Conservation (phyloP, 2,888 invertebrate genomes). For the Tridacna gigas region DNA sequence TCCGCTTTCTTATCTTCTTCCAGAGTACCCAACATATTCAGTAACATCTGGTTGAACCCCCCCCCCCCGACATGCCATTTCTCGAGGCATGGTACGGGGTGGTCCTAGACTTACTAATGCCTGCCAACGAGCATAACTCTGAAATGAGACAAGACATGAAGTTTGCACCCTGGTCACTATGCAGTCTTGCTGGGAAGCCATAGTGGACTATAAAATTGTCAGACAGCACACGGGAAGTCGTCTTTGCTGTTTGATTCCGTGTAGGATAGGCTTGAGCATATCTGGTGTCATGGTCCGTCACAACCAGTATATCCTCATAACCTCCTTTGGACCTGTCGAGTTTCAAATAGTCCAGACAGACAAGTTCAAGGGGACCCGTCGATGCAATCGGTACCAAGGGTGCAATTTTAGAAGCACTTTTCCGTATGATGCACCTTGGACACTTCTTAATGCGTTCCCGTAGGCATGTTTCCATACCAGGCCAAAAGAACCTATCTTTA, state of each 20-base stretch:
- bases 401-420: not conserved
- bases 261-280: not conserved
- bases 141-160: too few relatives aligned
- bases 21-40: slow-evolving; percentile 13
- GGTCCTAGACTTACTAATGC: too few relatives aligned
- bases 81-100: not conserved
- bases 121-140: too few relatives aligned
- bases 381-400: not conserved
- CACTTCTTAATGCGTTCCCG: slow-evolving; percentile 9
- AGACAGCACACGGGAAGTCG: not conserved
- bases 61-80: slow-evolving; percentile 6
- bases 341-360: not conserved
- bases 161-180: not conserved
- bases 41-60: slow-evolving; percentile 10
- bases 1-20: not conserved
- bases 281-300: not conserved
- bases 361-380: not conserved
- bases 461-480: slow-evolving; percentile 27
- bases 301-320: not conserved
- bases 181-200: not conserved
- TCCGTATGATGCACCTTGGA: slow-evolving; percentile 14
- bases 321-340: not conserved
- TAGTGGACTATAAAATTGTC: too few relatives aligned
- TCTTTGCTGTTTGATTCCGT: not conserved
- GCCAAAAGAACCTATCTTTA: slow-evolving; percentile 30